A percentile compares a stretch with the other conserved stretches of the same genome.
phyloP scores from a whole-genome alignment of 2,888 invertebrate species.

The Synergus itoensis region DNA sequence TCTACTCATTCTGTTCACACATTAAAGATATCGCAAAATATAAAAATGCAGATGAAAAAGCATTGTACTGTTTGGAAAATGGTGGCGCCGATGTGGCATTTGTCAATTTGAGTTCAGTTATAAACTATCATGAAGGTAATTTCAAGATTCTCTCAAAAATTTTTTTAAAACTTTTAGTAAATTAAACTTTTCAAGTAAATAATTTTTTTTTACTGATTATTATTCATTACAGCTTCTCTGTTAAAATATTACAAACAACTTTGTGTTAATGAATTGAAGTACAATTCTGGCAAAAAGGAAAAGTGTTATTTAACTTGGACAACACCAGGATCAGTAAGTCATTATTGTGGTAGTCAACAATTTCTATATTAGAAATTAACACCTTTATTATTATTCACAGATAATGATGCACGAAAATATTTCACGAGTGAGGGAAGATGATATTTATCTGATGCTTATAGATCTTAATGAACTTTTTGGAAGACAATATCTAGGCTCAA shows the following conservation, averaged over 20 bases:
- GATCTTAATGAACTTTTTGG: slow-evolving; percentile 87
- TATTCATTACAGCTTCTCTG: slow-evolving; percentile 37
- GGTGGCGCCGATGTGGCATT: slow-evolving; percentile 89
- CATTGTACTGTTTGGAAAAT: slow-evolving; percentile 81
- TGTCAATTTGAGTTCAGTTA: slow-evolving; percentile 82
- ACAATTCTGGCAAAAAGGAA: slow-evolving; percentile 46
- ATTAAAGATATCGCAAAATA: not conserved
- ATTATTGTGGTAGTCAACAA: not conserved
- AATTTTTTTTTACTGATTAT: slow-evolving; percentile 14
- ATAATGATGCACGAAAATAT: slow-evolving; percentile 82
- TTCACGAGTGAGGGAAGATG: slow-evolving; percentile 81
- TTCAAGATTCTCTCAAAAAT: not conserved
- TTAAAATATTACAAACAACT: slow-evolving; percentile 58
- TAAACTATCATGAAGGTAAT: slow-evolving; percentile 81
- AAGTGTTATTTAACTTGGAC: slow-evolving; percentile 72
- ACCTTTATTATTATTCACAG: slow-evolving; percentile 71
- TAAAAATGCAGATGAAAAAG: slow-evolving; percentile 48
- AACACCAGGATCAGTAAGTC: slow-evolving; percentile 66
- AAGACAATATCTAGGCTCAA: slow-evolving; percentile 79
- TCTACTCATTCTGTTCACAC: slow-evolving; percentile 47
- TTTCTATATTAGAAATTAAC: not conserved
- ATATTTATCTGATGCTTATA: slow-evolving; percentile 85
- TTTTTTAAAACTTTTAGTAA: not conserved
- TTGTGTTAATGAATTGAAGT: slow-evolving; percentile 62
- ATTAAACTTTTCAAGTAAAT: slow-evolving; percentile 27